phyloP scores from a whole-genome alignment of 2,797 vertebrate genomes.

The Acanthopagrus latus region DNA sequence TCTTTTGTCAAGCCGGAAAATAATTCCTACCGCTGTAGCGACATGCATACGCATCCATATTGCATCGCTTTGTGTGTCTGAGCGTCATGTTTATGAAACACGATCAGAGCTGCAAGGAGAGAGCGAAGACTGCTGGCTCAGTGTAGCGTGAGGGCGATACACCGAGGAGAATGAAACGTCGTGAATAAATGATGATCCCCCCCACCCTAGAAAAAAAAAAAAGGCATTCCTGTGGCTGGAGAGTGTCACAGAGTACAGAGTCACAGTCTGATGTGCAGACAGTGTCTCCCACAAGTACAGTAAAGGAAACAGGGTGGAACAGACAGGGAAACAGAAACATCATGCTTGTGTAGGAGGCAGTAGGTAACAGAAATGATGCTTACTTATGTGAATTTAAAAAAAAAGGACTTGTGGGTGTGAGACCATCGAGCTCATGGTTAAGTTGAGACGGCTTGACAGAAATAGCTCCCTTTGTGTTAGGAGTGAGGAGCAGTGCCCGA shows the following conservation, averaged over 20 bases:
- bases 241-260: constrained; percentile 21
- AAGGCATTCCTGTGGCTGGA: constrained; percentile 19
- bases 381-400: not conserved
- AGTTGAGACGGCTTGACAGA: not conserved
- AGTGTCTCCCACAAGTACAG: constrained; percentile 10
- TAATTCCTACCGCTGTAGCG: constrained; percentile 18
- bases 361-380: not conserved
- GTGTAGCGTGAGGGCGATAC: constrained; percentile 46
- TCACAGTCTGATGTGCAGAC: constrained; percentile 3
- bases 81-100: constrained; percentile 50
- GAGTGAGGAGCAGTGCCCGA: not conserved
- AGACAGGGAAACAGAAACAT: not conserved
- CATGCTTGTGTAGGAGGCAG: not conserved
- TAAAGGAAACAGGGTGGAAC: constrained; percentile 10
- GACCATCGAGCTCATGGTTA: not conserved
- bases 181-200: constrained; percentile 69
- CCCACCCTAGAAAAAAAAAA: constrained; percentile 5
- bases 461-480: constrained; percentile 4
- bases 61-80: constrained; percentile 23
- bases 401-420: not conserved
- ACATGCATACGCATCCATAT: constrained; percentile 9
- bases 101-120: constrained; percentile 45
- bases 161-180: constrained; percentile 38
- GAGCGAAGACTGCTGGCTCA: constrained; percentile 4
- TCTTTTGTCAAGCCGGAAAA: not conserved